Conservation (phyloP, 2,888 invertebrate genomes). For the Aspidiotus rigidus region DNA sequence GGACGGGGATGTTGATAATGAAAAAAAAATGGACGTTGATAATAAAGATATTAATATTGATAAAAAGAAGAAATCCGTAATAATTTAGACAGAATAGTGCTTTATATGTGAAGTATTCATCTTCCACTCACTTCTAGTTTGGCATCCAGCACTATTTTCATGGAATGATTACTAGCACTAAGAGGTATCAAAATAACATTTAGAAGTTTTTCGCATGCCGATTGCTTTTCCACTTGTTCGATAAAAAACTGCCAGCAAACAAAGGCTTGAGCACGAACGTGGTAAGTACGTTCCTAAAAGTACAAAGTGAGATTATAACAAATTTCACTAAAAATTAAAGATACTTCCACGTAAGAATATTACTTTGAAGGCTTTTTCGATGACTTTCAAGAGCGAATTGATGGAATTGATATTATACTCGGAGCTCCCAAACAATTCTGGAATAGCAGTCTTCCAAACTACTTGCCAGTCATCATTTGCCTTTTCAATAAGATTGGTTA, state of each 20-base stretch:
- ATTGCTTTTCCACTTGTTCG: not conserved
- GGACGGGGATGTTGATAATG: too few relatives aligned
- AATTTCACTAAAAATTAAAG: not conserved
- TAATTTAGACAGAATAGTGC: too few relatives aligned
- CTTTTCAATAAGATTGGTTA: constrained; percentile 5
- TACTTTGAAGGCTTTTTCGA: constrained; percentile 27
- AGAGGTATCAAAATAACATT: constrained; percentile 21
- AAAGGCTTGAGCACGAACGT: constrained; percentile 20
- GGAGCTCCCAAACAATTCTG: constrained; percentile 3
- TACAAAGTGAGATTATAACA: not conserved
- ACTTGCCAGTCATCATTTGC: constrained; percentile 5
- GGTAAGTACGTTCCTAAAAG: constrained; percentile 5
- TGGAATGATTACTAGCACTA: constrained; percentile 16
- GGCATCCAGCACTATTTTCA: constrained; percentile 7
- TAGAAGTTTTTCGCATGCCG: constrained; percentile 17
- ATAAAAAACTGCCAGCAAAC: constrained; percentile 26
- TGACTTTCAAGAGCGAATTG: constrained; percentile 15
- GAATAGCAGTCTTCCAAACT: constrained; percentile 19
- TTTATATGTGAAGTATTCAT: too few relatives aligned
- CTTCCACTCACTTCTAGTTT: constrained; percentile 9
- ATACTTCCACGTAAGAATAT: not conserved
- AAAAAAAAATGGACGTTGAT: not conserved
- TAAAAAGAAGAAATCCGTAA: not conserved
- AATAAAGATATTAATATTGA: not conserved
- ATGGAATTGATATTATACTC: constrained; percentile 6